Percentiles rank a stretch among this genome's conserved stretches.
These are phyloP conservation scores for Dinoponera quadriceps DNA, from an alignment of 1,140 invertebrate genomes.

Conservation along the genomic window DNA sequence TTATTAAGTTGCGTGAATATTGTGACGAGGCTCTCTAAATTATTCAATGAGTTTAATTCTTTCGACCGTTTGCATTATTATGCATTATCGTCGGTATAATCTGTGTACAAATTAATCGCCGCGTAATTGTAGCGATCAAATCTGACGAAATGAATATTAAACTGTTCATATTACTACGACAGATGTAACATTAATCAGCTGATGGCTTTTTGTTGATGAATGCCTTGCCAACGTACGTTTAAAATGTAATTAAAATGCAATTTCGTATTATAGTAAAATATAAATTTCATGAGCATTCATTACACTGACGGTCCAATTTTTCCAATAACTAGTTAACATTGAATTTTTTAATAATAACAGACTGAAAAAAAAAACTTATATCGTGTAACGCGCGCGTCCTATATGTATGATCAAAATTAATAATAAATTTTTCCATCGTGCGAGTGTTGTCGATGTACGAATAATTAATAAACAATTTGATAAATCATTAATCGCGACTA, in stretches of 20 bases:
- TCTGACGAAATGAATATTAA: slow-evolving; percentile 54
- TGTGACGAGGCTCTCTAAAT: slow-evolving; percentile 12
- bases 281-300: slow-evolving; percentile 50
- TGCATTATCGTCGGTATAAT: slow-evolving; percentile 35
- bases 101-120: slow-evolving; percentile 24
- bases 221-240: not conserved
- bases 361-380: not conserved
- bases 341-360: slow-evolving; percentile 5
- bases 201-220: slow-evolving; percentile 39
- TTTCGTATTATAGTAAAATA: slow-evolving; percentile 49
- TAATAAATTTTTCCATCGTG: slow-evolving; percentile 25
- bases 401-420: slow-evolving; percentile 26
- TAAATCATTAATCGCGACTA: slow-evolving; percentile 37
- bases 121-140: slow-evolving; percentile 40
- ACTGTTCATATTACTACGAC: slow-evolving; percentile 21
- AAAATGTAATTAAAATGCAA: slow-evolving; percentile 49
- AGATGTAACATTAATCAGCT: slow-evolving; percentile 49
- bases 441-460: not conserved
- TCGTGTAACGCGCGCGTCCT: no score
- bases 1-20: slow-evolving; percentile 9
- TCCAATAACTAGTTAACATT: not conserved
- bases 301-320: not conserved
- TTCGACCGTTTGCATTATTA: slow-evolving; percentile 24
- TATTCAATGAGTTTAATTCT: slow-evolving; percentile 42
- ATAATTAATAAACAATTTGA: slow-evolving; percentile 44